These are phyloP conservation scores for Synanthedon myopaeformis DNA, from an alignment of 2,888 invertebrate species.

Conservation along the genomic window DNA sequence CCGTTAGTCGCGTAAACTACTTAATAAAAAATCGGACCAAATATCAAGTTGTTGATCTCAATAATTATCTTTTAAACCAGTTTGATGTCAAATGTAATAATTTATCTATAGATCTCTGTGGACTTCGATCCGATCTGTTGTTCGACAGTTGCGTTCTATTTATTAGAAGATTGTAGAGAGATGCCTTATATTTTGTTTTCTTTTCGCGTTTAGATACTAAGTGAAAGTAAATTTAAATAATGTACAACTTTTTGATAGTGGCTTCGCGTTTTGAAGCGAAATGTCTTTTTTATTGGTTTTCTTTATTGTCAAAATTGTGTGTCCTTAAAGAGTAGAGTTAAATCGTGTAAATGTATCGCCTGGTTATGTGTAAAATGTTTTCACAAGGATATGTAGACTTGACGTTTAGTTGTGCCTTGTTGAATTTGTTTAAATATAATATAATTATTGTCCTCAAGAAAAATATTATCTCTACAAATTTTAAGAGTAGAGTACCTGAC, in stretches of 20 bases:
- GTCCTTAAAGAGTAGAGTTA: no score
- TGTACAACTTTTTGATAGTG: slow-evolving; percentile 23
- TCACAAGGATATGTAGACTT: slow-evolving; percentile 47
- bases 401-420: not conserved
- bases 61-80: slow-evolving; percentile 7
- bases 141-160: slow-evolving; percentile 24
- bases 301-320: no score
- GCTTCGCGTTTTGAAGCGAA: slow-evolving; percentile 21
- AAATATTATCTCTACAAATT: not conserved
- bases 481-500: no score
- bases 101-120: slow-evolving; percentile 12
- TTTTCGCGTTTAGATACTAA: slow-evolving; percentile 37
- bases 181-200: slow-evolving; percentile 65
- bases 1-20: no score
- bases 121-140: slow-evolving; percentile 31
- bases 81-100: slow-evolving; percentile 10
- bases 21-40: slow-evolving; percentile 39
- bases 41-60: slow-evolving; percentile 53
- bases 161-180: slow-evolving; percentile 45
- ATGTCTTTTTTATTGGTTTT: slow-evolving; percentile 10
- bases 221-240: slow-evolving; percentile 44
- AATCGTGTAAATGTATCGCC: no score
- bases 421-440: not conserved
- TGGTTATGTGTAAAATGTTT: slow-evolving; percentile 2
- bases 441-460: not conserved